A percentile compares a stretch with the other conserved stretches of the same genome.
These are phyloP conservation scores for Andrena dorsata DNA, from an alignment of 2,888 invertebrate genomes.

Conservation along the genomic window DNA sequence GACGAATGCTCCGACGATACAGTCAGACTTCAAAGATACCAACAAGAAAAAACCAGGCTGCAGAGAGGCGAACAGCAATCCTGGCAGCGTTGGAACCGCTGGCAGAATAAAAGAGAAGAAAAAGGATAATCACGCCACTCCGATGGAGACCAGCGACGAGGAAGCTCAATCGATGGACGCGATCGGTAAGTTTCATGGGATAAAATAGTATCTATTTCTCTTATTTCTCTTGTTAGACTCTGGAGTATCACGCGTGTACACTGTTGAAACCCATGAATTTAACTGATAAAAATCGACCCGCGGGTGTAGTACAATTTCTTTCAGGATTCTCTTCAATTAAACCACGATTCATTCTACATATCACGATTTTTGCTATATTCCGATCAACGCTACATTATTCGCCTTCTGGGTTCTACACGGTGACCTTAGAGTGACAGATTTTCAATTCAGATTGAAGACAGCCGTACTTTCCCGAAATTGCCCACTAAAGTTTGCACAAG, in stretches of 20 bases:
- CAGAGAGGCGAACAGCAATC: constrained; percentile 59
- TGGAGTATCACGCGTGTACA: background rate
- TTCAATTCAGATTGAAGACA: background rate
- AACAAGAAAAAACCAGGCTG: constrained; percentile 77
- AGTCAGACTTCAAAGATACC: constrained; percentile 76
- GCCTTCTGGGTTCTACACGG: background rate
- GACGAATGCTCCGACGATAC: constrained; percentile 61
- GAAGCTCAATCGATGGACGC: constrained; percentile 83
- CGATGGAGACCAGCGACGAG: constrained; percentile 88
- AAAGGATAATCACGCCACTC: constrained; percentile 84
- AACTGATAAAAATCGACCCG: no score
- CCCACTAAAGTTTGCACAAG: background rate
- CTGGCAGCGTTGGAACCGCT: constrained; percentile 69
- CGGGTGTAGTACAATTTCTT: no score
- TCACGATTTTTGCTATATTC: no score
- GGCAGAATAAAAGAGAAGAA: constrained; percentile 83
- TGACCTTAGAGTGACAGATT: background rate
- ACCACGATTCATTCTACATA: no score
- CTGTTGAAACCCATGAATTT: no score
- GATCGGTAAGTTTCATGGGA: constrained; percentile 78
- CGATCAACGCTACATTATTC: no score
- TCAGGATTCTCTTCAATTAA: no score
- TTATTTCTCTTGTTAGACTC: background rate
- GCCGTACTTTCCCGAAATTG: background rate
- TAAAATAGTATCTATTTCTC: background rate